Percentiles rank a stretch among this genome's conserved stretches.
Conservation (phyloP, 2,113 vertebrate genomes). For the Arizona elegans region DNA sequence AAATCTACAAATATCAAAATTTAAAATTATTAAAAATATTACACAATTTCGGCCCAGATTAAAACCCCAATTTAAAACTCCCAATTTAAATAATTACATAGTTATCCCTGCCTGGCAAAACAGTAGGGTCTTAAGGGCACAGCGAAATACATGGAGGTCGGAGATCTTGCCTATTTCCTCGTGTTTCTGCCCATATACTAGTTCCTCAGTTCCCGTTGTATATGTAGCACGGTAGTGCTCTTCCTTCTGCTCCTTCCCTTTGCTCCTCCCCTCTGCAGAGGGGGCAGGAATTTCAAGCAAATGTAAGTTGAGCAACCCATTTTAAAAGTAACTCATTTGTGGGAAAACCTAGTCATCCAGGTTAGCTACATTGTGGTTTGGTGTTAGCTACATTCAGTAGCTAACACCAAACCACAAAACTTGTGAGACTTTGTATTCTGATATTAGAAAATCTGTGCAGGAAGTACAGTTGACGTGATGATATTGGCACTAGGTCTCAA, state of each 20-base stretch:
- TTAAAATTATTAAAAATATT: too few species aligned
- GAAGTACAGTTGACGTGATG: neutral
- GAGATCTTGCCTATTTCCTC: neutral
- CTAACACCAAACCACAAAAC: neutral
- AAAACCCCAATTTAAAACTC: too few species aligned
- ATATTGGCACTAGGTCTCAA: neutral
- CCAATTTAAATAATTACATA: too few species aligned
- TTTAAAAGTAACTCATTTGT: neutral
- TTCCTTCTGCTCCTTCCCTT: neutral
- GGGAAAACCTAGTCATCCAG: neutral
- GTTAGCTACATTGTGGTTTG: too few species aligned
- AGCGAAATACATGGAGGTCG: too few species aligned
- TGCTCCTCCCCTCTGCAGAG: neutral
- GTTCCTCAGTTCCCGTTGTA: neutral
- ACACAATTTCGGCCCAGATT: too few species aligned
- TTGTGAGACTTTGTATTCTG: neutral
- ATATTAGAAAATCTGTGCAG: neutral
- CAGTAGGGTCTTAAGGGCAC: too few species aligned
- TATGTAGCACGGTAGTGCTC: neutral
- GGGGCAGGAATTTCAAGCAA: neutral
- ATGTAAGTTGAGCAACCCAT: neutral
- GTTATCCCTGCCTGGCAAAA: too few species aligned
- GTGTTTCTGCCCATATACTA: neutral
- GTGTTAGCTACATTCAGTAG: neutral
- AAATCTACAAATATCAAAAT: too few species aligned